A percentile compares a stretch with the other conserved stretches of the same genome.
phyloP scores from a whole-genome alignment of 2,888 invertebrate genomes.

The Synergus umbraculus region DNA sequence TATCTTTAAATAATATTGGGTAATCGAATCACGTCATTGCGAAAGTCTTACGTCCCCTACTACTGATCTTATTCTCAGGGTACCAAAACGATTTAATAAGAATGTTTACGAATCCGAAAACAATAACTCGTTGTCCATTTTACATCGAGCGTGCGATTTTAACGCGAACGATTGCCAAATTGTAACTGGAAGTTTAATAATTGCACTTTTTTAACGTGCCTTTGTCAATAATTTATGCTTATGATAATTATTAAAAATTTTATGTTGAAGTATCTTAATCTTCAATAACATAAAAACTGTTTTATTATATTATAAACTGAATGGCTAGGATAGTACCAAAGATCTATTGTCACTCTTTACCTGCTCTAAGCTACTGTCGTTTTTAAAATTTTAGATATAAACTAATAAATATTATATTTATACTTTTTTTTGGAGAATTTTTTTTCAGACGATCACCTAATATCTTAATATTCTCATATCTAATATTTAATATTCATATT shows the following conservation, averaged over 20 bases:
- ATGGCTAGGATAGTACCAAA: no score
- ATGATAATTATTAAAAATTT: no score
- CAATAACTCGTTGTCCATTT: conserved; percentile 16
- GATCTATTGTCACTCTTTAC: not conserved
- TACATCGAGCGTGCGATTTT: not conserved
- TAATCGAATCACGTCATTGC: conserved; percentile 45
- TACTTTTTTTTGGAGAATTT: no score
- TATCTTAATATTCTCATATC: not conserved
- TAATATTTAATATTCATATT: not conserved
- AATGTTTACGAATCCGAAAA: not conserved
- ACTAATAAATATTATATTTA: no score
- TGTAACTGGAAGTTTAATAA: not conserved
- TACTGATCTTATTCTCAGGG: conserved; percentile 46
- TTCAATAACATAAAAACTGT: no score
- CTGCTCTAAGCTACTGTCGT: conserved; percentile 1
- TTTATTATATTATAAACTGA: no score
- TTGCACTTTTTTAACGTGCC: not conserved
- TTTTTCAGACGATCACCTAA: not conserved
- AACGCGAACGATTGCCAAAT: not conserved
- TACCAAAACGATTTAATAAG: conserved; percentile 3
- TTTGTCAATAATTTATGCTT: no score
- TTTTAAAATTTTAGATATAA: not conserved
- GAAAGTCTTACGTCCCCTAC: conserved; percentile 15
- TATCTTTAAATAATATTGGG: conserved; percentile 28
- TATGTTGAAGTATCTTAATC: no score